Conservation (phyloP, 1,140 invertebrate species). For the Drosophila arawakana region DNA sequence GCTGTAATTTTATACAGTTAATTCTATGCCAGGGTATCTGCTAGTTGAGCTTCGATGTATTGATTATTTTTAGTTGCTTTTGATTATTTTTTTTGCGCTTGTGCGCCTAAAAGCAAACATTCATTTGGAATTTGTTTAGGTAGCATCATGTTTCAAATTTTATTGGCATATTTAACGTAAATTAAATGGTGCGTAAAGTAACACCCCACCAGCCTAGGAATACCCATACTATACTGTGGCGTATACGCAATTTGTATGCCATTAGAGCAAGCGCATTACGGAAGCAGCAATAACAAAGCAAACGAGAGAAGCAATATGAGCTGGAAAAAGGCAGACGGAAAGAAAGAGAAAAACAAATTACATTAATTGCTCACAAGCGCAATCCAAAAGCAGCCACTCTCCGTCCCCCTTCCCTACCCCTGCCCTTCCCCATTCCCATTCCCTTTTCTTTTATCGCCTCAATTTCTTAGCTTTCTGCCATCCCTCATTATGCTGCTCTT, state of each 20-base stretch:
- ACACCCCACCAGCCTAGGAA: background rate
- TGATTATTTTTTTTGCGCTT: constrained; percentile 1
- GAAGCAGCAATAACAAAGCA: constrained; percentile 11
- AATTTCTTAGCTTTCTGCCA: constrained; percentile 8
- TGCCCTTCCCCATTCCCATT: background rate
- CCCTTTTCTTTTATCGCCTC: constrained; percentile 1
- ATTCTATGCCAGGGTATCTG: constrained; percentile 13
- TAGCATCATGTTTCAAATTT: constrained; percentile 71
- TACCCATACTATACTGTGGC: constrained; percentile 42
- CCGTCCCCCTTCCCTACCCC: constrained; percentile 1
- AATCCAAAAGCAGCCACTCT: constrained; percentile 19
- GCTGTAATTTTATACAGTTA: background rate
- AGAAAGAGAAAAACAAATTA: constrained; percentile 57
- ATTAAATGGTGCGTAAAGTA: constrained; percentile 75
- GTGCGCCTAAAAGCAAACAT: constrained; percentile 57
- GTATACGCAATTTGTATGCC: constrained; percentile 75
- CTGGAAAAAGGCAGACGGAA: background rate
- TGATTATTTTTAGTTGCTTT: constrained; percentile 8
- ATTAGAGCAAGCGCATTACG: constrained; percentile 40
- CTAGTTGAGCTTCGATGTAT: background rate
- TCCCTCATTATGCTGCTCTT: constrained; percentile 18
- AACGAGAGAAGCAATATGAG: background rate
- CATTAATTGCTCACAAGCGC: constrained; percentile 69
- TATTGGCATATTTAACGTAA: constrained; percentile 80
- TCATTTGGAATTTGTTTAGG: constrained; percentile 60